Evolutionary conservation across 2,113 vertebrate species (phyloP).

Genomic region (Cyanistes caeruleus): DNA sequence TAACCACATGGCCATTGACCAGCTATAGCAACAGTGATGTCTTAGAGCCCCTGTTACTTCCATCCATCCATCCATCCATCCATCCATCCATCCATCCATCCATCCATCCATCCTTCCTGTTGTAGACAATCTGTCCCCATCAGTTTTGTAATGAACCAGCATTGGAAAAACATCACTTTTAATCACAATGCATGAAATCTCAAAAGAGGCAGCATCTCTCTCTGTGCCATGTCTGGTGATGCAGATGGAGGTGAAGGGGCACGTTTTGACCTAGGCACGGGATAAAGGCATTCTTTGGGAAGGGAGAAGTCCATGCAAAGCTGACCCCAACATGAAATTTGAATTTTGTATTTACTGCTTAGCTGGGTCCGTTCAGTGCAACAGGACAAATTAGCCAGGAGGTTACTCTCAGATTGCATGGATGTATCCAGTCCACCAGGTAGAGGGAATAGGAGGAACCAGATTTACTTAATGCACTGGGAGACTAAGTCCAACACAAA

Average conservation of each 20-base stretch:
- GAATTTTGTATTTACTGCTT: neutral
- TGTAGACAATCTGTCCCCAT: neutral
- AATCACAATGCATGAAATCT: neutral
- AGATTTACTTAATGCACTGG: neutral
- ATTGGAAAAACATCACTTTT: neutral
- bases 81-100: no score
- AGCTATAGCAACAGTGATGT: neutral
- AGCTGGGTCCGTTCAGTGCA: constrained; percentile 56
- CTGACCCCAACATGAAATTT: neutral
- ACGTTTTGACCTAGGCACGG: neutral
- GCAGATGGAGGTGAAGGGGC: neutral
- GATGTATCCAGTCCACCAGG: constrained; percentile 33
- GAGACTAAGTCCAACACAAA: constrained; percentile 40
- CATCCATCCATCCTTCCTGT: neutral
- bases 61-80: no score
- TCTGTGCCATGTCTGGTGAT: neutral
- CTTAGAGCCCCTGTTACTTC: neutral
- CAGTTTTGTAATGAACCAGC: constrained; percentile 37
- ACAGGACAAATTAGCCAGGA: constrained; percentile 28
- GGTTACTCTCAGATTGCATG: constrained; percentile 8
- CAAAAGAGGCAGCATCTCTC: neutral
- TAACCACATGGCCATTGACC: neutral
- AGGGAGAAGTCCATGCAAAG: constrained; percentile 55
- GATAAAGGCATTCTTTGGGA: constrained; percentile 54
- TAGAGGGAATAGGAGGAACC: neutral